These are phyloP conservation scores for Psettodes erumei DNA, from an alignment of 2,113 vertebrate species.

Conservation along the genomic window DNA sequence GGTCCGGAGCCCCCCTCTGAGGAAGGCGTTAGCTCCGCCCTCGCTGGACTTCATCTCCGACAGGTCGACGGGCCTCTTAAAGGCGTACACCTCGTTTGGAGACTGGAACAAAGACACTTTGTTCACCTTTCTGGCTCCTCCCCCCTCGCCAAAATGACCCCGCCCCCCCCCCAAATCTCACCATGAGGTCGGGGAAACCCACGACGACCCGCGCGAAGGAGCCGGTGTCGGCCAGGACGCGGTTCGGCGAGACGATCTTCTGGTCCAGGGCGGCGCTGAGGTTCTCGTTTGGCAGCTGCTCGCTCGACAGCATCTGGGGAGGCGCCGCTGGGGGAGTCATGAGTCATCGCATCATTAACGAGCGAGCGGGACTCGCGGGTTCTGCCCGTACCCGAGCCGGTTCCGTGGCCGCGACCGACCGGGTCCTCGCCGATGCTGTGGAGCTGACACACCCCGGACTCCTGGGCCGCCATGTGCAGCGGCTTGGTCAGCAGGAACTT, in stretches of 20 bases:
- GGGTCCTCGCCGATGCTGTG: slow-evolving; percentile 88
- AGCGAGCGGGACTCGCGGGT: no score
- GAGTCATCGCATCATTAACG: no score
- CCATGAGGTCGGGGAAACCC: slow-evolving; percentile 97
- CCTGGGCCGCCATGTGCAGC: slow-evolving; percentile 84
- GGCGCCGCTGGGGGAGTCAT: no score
- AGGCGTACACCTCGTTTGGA: slow-evolving; percentile 93
- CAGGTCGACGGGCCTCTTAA: slow-evolving; percentile 85
- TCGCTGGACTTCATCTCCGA: slow-evolving; percentile 68
- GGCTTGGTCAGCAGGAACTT: slow-evolving; percentile 95
- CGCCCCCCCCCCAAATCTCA: no score
- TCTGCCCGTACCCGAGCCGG: slow-evolving; percentile 87
- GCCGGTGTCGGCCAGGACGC: slow-evolving; percentile 87
- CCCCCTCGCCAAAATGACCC: no score
- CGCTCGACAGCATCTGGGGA: slow-evolving; percentile 88
- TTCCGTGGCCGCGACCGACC: slow-evolving; percentile 86
- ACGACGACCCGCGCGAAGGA: slow-evolving; percentile 88
- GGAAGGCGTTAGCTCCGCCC: slow-evolving; percentile 70
- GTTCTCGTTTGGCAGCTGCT: slow-evolving; percentile 92
- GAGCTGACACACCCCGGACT: slow-evolving; percentile 89
- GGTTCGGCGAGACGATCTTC: slow-evolving; percentile 94
- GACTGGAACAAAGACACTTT: slow-evolving; percentile 81
- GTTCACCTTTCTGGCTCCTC: no score
- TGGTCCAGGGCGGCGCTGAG: slow-evolving; percentile 92
- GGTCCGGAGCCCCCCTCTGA: slow-evolving; percentile 80